Conservation (phyloP, 2,797 vertebrate genomes). For the Neopelma chrysocephalum region DNA sequence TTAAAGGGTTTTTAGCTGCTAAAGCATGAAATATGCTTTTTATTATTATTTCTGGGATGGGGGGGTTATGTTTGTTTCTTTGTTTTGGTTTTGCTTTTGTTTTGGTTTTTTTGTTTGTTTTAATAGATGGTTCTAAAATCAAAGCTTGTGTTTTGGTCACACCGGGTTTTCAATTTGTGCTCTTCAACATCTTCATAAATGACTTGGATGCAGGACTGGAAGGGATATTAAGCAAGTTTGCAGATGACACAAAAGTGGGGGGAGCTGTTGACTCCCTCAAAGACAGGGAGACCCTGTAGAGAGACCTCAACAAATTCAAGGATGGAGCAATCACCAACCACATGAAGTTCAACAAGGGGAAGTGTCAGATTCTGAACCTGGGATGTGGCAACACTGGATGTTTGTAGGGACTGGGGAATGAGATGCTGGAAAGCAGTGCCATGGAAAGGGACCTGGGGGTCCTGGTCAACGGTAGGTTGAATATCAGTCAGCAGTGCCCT, state of each 20-base stretch:
- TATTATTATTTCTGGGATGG: not conserved
- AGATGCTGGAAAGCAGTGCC: not conserved
- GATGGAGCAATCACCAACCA: not conserved
- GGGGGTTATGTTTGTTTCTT: not conserved
- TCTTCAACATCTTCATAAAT: not conserved
- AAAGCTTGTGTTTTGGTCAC: not conserved
- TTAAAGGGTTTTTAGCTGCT: not conserved
- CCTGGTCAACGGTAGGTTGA: not conserved
- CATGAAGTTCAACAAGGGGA: not conserved
- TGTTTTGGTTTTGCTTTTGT: not conserved
- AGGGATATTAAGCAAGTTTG: not conserved
- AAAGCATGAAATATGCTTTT: not conserved
- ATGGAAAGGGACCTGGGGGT: not conserved
- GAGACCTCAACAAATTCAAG: not conserved
- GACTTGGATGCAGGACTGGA: not conserved
- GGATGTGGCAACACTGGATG: too few relatives aligned
- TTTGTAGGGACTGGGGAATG: not conserved
- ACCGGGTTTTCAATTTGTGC: not conserved
- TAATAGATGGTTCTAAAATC: not conserved
- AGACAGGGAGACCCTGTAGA: not conserved
- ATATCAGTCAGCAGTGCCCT: not conserved
- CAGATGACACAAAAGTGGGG: not conserved
- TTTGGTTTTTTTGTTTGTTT: not conserved
- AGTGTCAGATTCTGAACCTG: not conserved
- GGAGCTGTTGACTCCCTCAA: not conserved